Conservation (phyloP, 2,797 vertebrate genomes). For the Fistularia tabacaria region DNA sequence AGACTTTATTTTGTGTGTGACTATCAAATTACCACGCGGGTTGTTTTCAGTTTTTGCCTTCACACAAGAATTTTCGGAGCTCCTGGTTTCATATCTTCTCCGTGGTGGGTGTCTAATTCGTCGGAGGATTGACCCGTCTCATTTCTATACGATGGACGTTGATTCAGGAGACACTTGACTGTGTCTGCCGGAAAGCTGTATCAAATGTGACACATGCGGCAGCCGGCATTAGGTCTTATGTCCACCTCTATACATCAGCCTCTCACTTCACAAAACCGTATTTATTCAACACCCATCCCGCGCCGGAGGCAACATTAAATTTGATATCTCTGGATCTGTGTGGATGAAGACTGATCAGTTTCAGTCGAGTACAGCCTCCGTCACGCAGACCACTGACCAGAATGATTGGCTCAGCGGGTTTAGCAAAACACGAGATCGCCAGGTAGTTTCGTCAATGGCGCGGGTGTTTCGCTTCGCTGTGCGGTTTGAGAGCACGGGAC, state of each 20-base stretch:
- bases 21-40: neutral
- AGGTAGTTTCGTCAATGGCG: slow-evolving; percentile 19
- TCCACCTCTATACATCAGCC: slow-evolving; percentile 68
- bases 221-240: slow-evolving; percentile 64
- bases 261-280: slow-evolving; percentile 47
- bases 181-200: slow-evolving; percentile 49
- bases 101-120: slow-evolving; percentile 29
- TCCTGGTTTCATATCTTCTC: slow-evolving; percentile 10
- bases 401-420: slow-evolving; percentile 34
- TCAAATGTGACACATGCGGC: slow-evolving; percentile 75
- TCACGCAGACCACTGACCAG: slow-evolving; percentile 27
- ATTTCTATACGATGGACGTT: slow-evolving; percentile 52
- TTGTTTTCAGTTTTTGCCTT: neutral
- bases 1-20: neutral
- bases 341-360: slow-evolving; percentile 43
- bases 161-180: slow-evolving; percentile 64
- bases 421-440: slow-evolving; percentile 14
- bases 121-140: slow-evolving; percentile 34
- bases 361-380: slow-evolving; percentile 19
- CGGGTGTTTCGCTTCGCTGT: too few species aligned
- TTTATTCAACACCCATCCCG: slow-evolving; percentile 53
- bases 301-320: slow-evolving; percentile 37
- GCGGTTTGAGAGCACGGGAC: neutral
- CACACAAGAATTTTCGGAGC: slow-evolving; percentile 6
- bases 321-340: slow-evolving; percentile 45